These are phyloP conservation scores for Paramormyrops kingsleyae DNA, from an alignment of 2,113 vertebrate genomes.

Conservation along the genomic window DNA sequence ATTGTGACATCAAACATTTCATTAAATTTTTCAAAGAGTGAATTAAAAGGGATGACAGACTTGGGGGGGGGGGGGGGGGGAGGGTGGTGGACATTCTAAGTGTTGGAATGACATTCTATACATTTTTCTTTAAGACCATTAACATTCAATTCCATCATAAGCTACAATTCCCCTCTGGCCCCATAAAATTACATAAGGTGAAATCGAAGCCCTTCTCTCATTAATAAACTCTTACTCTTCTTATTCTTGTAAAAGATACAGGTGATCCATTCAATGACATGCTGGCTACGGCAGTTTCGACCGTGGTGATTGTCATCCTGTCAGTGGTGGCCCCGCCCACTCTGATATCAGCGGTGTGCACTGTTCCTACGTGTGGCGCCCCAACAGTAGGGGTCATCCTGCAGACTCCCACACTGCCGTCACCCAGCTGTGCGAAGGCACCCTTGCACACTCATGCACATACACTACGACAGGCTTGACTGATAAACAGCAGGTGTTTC, in stretches of 20 bases:
- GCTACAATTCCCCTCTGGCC: neutral
- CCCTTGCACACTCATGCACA: neutral
- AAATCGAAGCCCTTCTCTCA: neutral
- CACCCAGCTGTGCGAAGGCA: slow-evolving; percentile 22
- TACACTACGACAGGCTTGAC: neutral
- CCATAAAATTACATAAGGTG: slow-evolving; percentile 5
- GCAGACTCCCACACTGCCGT: slow-evolving; percentile 20
- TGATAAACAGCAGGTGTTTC: neutral
- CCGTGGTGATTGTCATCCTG: neutral
- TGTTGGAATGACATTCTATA: neutral
- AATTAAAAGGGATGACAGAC: slow-evolving; percentile 6
- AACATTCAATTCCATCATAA: neutral
- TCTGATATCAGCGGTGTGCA: neutral
- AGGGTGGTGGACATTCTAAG: slow-evolving; percentile 33
- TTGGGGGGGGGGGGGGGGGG: neutral
- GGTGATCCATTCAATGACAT: slow-evolving; percentile 7
- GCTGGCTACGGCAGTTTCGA: neutral
- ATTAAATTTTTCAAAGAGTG: neutral
- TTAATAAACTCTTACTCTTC: neutral
- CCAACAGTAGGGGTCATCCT: slow-evolving; percentile 27
- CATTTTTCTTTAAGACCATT: neutral
- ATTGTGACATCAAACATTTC: slow-evolving; percentile 16
- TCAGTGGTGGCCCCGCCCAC: neutral
- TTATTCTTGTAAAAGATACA: neutral
- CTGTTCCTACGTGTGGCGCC: neutral